These are phyloP conservation scores for Arizona elegans DNA, from an alignment of 2,113 vertebrate species.

Conservation along the genomic window DNA sequence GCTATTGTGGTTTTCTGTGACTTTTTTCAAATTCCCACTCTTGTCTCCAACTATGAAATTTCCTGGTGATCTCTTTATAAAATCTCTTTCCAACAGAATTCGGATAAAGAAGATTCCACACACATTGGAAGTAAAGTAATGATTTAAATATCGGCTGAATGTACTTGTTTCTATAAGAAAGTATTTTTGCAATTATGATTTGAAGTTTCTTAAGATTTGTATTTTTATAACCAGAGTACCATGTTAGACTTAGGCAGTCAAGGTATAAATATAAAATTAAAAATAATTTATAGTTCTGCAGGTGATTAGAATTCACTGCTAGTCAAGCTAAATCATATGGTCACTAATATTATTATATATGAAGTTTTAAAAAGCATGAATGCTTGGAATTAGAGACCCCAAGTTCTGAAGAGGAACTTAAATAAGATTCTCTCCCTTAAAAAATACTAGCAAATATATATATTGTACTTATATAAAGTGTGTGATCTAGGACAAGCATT, in stretches of 20 bases:
- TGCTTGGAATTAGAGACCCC: not conserved
- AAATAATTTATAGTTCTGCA: conserved; percentile 10
- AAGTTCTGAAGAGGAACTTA: not conserved
- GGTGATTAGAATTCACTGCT: conserved; percentile 8
- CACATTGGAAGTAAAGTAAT: not conserved
- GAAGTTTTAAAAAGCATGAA: not conserved
- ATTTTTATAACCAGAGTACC: not conserved
- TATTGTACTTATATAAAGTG: not conserved
- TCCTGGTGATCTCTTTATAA: not conserved
- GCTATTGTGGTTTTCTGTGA: not conserved
- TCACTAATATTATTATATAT: not conserved
- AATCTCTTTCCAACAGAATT: not conserved
- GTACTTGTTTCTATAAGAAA: not conserved
- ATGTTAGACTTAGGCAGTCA: not conserved
- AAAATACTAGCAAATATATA: too few relatives aligned
- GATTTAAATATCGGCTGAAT: not conserved
- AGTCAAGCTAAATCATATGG: not conserved
- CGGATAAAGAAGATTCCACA: too few relatives aligned
- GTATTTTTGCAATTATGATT: not conserved
- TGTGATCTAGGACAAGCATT: not conserved
- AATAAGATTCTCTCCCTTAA: not conserved
- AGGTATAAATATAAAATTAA: conserved; percentile 3
- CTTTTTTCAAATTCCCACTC: not conserved
- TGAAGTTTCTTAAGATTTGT: conserved; percentile 6
- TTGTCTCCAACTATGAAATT: not conserved